Evolutionary conservation across 2,888 invertebrate species (phyloP), one percentile per base, ranked within the genome.

Genomic region (Sphaerophoria rueppellii): DNA sequence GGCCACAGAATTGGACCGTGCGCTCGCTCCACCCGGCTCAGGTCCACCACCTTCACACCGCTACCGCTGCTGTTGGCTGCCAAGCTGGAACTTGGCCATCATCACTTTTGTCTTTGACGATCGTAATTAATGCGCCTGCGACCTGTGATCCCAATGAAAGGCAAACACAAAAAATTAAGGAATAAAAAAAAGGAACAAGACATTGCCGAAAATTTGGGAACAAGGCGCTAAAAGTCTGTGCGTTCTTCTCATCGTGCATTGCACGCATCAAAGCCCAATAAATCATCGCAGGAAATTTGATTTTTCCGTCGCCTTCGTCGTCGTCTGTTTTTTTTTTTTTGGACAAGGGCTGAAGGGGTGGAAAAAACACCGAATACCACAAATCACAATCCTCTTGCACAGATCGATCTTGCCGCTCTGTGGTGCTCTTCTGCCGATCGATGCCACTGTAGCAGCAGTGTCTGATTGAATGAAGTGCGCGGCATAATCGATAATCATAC

Each of bases 1-100:
- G 81, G 76, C 81, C 81, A 77, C 85, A 80, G 81, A 85, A 85
- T 81, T 81, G 85, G 85, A 88, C 88, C 88, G 87, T 87, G 87
- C 83, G 87, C 78, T 71, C 40, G 40, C 58, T 24, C 75, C 80
- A 63, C 73, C 75, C 12, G 24, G 24, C 43, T 43, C 86, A 40
- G 1, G 58, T 69, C 34, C 69, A 52, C 55, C 72, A 70, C 57
- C 37, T 67, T 61, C 46, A 69, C 86, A 69, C 86, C 86, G 52
- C 52, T 48, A 58, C 74, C 71, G 72, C 48, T 61, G 69, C 74
- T 65, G 60, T 67, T 70, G 61, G 72, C 48, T 67, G 67, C 73
- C 70, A 70, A 71, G 58, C 77, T 70, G 70, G 55, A 14, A 73
- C 34, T 65, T 63, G 54, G 54, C 74, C 82, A 77, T 85, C 85